Conservation (phyloP, 2,888 invertebrate species). For the Habroteleia sp. region DNA sequence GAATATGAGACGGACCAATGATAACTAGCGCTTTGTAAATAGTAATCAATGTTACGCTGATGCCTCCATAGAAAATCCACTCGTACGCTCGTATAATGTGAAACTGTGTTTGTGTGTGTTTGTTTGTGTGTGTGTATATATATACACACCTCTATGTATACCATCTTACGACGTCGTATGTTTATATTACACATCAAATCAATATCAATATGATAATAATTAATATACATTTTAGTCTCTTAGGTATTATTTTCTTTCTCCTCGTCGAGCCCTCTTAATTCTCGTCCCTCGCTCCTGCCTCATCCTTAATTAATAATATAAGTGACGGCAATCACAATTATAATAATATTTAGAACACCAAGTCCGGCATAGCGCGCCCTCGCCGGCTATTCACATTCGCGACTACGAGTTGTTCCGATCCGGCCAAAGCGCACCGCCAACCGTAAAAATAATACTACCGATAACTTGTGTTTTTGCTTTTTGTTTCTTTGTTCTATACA, state of each 20-base stretch:
- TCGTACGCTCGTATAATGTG: slow-evolving; percentile 66
- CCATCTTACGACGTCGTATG: slow-evolving; percentile 70
- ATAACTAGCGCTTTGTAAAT: slow-evolving; percentile 57
- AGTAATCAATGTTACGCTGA: slow-evolving; percentile 54
- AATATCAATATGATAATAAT: slow-evolving; percentile 69
- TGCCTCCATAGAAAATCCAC: slow-evolving; percentile 57
- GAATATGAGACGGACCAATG: slow-evolving; percentile 63
- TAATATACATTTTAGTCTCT: slow-evolving; percentile 69
- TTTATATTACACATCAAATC: slow-evolving; percentile 75
- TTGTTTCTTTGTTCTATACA: slow-evolving; percentile 76
- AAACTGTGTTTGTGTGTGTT: too few relatives aligned
- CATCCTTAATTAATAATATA: slow-evolving; percentile 58
- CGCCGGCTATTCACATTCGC: slow-evolving; percentile 5
- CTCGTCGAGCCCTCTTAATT: slow-evolving; percentile 2
- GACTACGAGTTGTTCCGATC: slow-evolving; percentile 3
- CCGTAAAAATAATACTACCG: slow-evolving; percentile 67
- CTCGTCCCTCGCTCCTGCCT: too few relatives aligned
- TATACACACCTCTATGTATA: slow-evolving; percentile 67
- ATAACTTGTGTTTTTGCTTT: slow-evolving; percentile 66
- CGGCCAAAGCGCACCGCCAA: slow-evolving; percentile 25
- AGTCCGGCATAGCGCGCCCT: slow-evolving; percentile 35
- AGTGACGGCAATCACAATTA: slow-evolving; percentile 66
- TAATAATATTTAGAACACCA: slow-evolving; percentile 60
- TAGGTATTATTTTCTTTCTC: slow-evolving; percentile 57
- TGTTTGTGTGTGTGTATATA: too few relatives aligned